These are phyloP conservation scores for Sitophilus oryzae DNA, from an alignment of 1,140 invertebrate species.

Conservation along the genomic window DNA sequence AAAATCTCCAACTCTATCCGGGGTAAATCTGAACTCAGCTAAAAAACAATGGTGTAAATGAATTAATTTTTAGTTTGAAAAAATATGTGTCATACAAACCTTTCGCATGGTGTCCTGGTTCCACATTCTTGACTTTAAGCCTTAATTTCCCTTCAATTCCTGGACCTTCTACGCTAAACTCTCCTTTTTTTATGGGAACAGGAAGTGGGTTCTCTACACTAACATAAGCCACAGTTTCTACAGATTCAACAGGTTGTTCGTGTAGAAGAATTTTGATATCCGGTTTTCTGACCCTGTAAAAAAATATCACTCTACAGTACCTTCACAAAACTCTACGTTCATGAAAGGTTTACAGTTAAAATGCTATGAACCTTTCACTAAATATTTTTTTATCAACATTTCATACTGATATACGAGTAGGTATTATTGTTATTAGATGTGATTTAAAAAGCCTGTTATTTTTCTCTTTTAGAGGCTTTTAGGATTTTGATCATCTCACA, in stretches of 20 bases:
- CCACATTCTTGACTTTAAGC: constrained; percentile 58
- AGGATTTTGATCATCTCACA: too few species aligned
- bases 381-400: too few species aligned
- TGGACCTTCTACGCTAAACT: constrained; percentile 73
- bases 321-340: too few species aligned
- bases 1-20: constrained; percentile 63
- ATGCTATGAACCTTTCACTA: too few species aligned
- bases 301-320: too few species aligned
- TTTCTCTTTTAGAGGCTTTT: too few species aligned
- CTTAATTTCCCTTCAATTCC: constrained; percentile 67
- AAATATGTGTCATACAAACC: too few species aligned
- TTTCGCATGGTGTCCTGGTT: constrained; percentile 56
- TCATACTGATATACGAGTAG: too few species aligned
- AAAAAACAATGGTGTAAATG: constrained; percentile 9
- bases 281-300: constrained; percentile 64
- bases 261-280: constrained; percentile 73
- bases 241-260: constrained; percentile 56
- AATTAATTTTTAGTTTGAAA: background rate
- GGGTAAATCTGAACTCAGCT: constrained; percentile 62
- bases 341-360: too few species aligned
- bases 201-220: constrained; percentile 81
- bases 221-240: constrained; percentile 60
- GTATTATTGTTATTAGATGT: too few species aligned
- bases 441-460: too few species aligned
- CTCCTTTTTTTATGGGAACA: constrained; percentile 63